Conservation (phyloP, 2,797 vertebrate species). For the Sternotherus odoratus region DNA sequence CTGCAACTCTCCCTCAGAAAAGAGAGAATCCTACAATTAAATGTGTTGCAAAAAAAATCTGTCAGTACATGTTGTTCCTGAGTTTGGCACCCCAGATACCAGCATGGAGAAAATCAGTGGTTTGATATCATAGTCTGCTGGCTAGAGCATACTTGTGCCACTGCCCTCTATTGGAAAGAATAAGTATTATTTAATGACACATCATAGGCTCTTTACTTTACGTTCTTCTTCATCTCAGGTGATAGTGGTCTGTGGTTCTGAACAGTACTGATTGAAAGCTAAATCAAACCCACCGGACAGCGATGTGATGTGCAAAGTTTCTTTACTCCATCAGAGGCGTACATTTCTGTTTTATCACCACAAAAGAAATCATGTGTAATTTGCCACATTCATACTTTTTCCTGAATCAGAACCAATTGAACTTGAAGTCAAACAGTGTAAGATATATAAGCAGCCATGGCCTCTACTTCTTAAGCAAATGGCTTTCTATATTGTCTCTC, state of each 20-base stretch:
- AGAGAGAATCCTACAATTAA: background rate
- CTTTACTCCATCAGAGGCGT: background rate
- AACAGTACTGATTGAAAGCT: background rate
- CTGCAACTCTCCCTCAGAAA: background rate
- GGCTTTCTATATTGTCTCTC: background rate
- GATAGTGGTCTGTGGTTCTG: background rate
- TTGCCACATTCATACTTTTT: background rate
- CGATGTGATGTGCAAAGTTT: background rate
- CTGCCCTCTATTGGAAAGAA: background rate
- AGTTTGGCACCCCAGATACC: accelerated
- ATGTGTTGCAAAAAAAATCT: background rate
- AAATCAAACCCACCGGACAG: background rate
- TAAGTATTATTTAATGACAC: background rate
- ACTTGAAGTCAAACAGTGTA: background rate
- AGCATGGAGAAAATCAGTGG: background rate
- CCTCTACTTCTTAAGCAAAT: background rate
- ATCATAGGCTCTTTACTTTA: background rate
- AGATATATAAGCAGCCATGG: background rate
- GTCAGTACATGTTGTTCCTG: accelerated
- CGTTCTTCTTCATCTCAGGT: background rate
- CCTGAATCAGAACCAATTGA: background rate
- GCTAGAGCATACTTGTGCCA: background rate
- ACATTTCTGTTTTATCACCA: background rate
- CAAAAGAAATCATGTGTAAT: background rate
- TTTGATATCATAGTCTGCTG: background rate